phyloP scores from a whole-genome alignment of 2,113 vertebrate genomes.

The Thomomys bottae region DNA sequence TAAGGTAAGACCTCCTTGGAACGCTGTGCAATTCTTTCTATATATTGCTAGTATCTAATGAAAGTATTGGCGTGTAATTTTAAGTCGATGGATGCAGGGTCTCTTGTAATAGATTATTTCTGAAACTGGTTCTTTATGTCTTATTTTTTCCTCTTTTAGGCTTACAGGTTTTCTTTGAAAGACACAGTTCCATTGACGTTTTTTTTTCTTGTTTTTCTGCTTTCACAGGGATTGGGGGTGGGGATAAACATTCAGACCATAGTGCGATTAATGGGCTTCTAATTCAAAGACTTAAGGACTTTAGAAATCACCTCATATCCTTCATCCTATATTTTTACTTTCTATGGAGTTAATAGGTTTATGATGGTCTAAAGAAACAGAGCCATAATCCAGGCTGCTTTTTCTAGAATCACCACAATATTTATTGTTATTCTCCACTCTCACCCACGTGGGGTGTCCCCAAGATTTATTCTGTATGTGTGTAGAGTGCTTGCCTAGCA shows the following conservation, averaged over 20 bases:
- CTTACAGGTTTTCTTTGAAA: background rate
- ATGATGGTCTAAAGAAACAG: background rate
- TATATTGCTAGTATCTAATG: background rate
- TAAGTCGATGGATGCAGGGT: background rate
- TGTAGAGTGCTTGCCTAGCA: too few relatives aligned
- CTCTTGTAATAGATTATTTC: background rate
- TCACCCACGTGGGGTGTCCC: background rate
- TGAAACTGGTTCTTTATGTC: background rate
- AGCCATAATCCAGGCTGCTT: background rate
- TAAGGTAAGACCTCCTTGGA: background rate
- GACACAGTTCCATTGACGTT: background rate
- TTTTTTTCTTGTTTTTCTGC: background rate
- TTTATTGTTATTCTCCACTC: background rate
- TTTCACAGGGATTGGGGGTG: too few relatives aligned
- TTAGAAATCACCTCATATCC: background rate
- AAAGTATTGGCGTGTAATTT: too few relatives aligned
- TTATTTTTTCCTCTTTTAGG: background rate
- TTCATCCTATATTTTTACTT: background rate
- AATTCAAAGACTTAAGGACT: background rate
- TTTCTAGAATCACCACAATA: too few relatives aligned
- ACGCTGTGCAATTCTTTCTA: background rate
- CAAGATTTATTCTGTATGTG: fast-evolving
- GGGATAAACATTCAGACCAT: background rate
- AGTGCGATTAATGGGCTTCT: background rate
- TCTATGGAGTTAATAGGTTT: background rate